Evolutionary conservation across 2,797 vertebrate species (phyloP).

Genomic region (Sebastes umbrosus): DNA sequence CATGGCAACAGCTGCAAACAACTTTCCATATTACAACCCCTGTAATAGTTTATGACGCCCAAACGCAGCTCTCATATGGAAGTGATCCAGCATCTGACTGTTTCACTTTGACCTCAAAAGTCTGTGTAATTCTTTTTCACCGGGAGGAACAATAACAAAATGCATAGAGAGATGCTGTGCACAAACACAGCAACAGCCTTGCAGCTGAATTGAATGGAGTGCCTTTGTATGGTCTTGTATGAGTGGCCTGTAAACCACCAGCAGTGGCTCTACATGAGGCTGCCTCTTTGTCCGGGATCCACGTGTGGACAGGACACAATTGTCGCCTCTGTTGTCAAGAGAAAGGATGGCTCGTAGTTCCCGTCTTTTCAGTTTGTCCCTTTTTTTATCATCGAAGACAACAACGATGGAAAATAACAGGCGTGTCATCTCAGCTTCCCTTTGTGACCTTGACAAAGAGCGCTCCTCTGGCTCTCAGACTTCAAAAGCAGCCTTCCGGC

Average conservation of each 20-base stretch:
- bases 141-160: slow-evolving; percentile 49
- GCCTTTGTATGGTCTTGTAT: slow-evolving; percentile 72
- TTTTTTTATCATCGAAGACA: slow-evolving; percentile 56
- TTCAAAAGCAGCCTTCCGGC: slow-evolving; percentile 65
- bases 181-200: slow-evolving; percentile 55
- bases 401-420: slow-evolving; percentile 74
- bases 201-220: slow-evolving; percentile 65
- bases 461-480: slow-evolving; percentile 45
- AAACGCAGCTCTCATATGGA: slow-evolving; percentile 6
- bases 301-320: slow-evolving; percentile 73
- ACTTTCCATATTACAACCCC: background rate
- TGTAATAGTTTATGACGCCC: background rate
- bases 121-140: slow-evolving; percentile 31
- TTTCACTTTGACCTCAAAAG: slow-evolving; percentile 33
- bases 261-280: slow-evolving; percentile 60
- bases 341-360: slow-evolving; percentile 67
- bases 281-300: slow-evolving; percentile 71
- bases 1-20: background rate
- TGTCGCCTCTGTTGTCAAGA: slow-evolving; percentile 68
- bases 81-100: slow-evolving; percentile 22
- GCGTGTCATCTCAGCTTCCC: slow-evolving; percentile 59
- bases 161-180: slow-evolving; percentile 55
- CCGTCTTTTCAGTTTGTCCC: slow-evolving; percentile 59
- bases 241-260: slow-evolving; percentile 65
- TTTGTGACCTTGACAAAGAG: slow-evolving; percentile 72